Percentiles rank a stretch among this genome's conserved stretches.
Evolutionary conservation across 2,888 invertebrate species (phyloP).

Genomic region (Teleiodes luculella): DNA sequence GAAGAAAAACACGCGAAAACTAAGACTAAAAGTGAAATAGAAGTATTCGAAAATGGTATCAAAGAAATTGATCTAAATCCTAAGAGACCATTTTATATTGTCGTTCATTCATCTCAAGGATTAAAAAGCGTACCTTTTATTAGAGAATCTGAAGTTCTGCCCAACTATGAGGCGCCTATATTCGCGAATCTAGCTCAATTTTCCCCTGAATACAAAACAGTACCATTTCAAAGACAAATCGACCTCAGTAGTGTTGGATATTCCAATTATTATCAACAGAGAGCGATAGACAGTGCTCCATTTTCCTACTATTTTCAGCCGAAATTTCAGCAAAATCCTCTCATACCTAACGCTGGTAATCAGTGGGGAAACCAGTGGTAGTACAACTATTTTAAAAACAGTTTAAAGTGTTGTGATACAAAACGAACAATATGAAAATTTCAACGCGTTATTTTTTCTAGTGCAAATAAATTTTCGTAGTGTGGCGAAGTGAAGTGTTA

Average conservation of each 20-base stretch:
- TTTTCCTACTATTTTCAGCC: conserved; percentile 1
- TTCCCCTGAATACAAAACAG: not conserved
- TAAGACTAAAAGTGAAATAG: not conserved
- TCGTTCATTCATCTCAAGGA: not conserved
- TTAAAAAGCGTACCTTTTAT: not conserved
- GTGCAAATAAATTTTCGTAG: not conserved
- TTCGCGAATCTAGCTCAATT: not conserved
- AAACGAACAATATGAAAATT: not conserved
- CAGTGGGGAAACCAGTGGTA: conserved; percentile 4
- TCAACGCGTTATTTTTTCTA: not conserved
- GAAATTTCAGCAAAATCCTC: not conserved
- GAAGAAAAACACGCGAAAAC: not conserved
- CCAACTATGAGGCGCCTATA: not conserved
- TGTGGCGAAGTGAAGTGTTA: not conserved
- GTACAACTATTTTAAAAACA: not conserved
- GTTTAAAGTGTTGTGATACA: not conserved
- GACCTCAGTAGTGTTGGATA: conserved; percentile 1
- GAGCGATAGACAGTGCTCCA: not conserved
- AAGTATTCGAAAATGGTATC: not conserved
- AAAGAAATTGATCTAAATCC: not conserved
- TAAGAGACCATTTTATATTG: not conserved
- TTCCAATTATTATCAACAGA: conserved; percentile 1
- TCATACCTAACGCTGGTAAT: not conserved
- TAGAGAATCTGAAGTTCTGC: not conserved
- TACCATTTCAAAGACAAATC: not conserved